Conservation (phyloP, 2,797 vertebrate genomes). For the Okamejei kenojei region DNA sequence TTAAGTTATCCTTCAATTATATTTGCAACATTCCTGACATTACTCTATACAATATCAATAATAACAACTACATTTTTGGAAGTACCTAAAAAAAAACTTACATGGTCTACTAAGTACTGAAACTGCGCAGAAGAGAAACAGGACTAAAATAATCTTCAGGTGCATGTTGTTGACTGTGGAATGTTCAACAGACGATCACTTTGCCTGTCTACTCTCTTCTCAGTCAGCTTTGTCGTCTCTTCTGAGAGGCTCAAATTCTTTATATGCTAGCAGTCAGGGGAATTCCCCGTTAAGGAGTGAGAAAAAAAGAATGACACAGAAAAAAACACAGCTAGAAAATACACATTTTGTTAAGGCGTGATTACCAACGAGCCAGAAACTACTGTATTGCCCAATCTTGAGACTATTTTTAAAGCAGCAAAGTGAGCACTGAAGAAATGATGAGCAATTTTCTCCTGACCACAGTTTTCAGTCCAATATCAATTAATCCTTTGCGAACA, state of each 20-base stretch:
- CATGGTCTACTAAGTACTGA: neutral
- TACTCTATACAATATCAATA: neutral
- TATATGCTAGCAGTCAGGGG: neutral
- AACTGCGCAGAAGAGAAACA: neutral
- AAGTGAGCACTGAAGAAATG: neutral
- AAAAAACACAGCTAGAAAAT: neutral
- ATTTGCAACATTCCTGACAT: neutral
- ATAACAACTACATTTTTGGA: neutral
- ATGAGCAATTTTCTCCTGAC: no score
- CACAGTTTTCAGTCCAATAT: neutral
- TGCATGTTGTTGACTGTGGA: slow-evolving; percentile 8
- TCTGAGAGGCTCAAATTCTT: neutral
- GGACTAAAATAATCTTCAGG: neutral
- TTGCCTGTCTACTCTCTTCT: neutral
- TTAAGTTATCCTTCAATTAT: no score
- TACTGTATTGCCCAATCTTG: neutral
- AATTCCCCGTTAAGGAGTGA: neutral
- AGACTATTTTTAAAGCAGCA: neutral
- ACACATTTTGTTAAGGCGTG: neutral
- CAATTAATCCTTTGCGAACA: neutral
- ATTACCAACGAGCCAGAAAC: no score
- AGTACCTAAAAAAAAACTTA: slow-evolving; percentile 3
- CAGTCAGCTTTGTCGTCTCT: neutral
- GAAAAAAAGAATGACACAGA: neutral
- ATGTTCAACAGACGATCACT: neutral